Base-by-base conservation (phyloP, 92 coral and sea anemone species). In the Paramuricea clavata region DNA sequence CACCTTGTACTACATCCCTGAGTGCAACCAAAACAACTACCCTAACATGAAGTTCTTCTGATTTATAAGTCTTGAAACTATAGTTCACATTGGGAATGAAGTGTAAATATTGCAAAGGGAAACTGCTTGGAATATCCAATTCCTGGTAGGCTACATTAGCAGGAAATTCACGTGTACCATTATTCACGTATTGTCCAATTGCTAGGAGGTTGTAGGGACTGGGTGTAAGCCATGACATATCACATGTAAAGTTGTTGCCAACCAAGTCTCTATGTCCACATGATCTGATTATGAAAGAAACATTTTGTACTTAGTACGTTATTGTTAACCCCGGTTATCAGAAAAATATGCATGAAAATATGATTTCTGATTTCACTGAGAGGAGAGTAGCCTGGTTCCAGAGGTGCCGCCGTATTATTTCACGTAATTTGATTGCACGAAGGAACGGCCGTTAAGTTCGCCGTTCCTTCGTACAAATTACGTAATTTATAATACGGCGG, bases 131-230 rank as follows among this genome's bases (percentile, higher is more conserved):
- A 17, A 97, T 57, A 44, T 97, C 95, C 12, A 97, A 87, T 81
- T 97, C 99, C 57, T 97, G 99, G 70, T 97, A 97, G 0, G 93
- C 89, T 0, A 97, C 98, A 81, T 97, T 97, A 3, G 99, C 98
- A 39, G 95, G 92, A 12, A 69, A 60, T 13, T 49, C 81, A 78
- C 83, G 92, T 26, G 99, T 86, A 11, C 88, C 92, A 76, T 97
- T 97, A 76, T 97, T 97, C 21, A 93, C 93, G 62, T 94, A 97
- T 78, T 97, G 99, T 52, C 99, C 99, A 62, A 97, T 86, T 4
- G 98, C 97, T 23, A 97, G 72, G 31, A 95, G 95, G 62, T 97
- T 97, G 67, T 33, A 56, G 70, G 83, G 84, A 25, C 81, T 59
- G 50, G 77, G 27, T 62, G 61, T 87, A 19, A 90, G 91, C 99